phyloP scores from a whole-genome alignment of 2,113 vertebrate genomes.

The Tetrax tetrax region DNA sequence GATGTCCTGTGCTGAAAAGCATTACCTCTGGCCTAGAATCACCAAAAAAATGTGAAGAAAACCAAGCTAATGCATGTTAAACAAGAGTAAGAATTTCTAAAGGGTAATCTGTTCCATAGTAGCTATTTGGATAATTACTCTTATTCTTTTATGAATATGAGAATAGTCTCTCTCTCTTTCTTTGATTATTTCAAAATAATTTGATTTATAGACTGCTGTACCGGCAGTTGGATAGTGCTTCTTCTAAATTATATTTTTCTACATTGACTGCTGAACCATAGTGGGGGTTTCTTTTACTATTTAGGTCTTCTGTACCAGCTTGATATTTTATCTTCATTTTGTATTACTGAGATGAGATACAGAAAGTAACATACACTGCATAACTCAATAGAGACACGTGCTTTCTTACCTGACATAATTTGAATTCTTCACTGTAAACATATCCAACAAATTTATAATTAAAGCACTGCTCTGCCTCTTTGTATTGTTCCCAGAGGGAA shows the following conservation, averaged over 20 bases:
- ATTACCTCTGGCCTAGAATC: neutral
- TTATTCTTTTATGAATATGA: neutral
- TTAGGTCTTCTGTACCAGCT: neutral
- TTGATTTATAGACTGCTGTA: neutral
- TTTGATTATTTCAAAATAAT: neutral
- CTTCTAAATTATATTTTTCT: neutral
- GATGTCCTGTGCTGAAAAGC: neutral
- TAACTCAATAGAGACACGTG: neutral
- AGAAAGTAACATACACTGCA: neutral
- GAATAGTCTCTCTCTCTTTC: neutral
- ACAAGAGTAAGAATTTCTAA: neutral
- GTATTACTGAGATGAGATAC: neutral
- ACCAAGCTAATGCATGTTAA: neutral
- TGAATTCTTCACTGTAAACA: neutral
- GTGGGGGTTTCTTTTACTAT: neutral
- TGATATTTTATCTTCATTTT: neutral
- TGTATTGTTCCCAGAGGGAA: neutral
- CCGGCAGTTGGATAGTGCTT: neutral
- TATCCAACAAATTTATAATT: neutral
- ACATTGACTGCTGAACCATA: neutral
- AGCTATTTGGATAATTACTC: neutral
- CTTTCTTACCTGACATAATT: neutral
- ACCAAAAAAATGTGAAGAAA: neutral
- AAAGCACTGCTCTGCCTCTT: neutral
- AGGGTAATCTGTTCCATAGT: neutral